Evolutionary conservation across 2,797 vertebrate genomes (phyloP).

Genomic region (Pelodytes ibericus): DNA sequence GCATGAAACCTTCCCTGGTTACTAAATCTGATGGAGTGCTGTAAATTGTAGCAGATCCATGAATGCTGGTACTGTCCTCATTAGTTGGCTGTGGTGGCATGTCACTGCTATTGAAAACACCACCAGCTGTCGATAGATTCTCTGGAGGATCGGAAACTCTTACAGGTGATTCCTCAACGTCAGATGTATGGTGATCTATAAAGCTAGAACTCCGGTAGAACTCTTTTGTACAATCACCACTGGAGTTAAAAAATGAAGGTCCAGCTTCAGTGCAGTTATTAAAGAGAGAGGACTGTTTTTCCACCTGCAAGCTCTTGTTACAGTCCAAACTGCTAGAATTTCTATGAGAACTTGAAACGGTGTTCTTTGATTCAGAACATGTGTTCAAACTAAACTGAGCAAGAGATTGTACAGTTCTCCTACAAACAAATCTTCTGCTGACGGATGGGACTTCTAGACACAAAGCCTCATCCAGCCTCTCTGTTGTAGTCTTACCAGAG

Average conservation of each 20-base stretch:
- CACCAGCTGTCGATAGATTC: neutral
- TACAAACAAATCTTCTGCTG: slow-evolving; percentile 54
- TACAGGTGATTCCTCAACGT: neutral
- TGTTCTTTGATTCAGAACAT: slow-evolving; percentile 60
- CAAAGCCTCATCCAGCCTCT: slow-evolving; percentile 69
- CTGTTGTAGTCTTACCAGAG: slow-evolving; percentile 57
- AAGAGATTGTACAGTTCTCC: slow-evolving; percentile 61
- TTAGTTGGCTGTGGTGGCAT: neutral
- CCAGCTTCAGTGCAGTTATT: neutral
- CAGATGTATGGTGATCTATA: neutral
- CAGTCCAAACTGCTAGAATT: slow-evolving; percentile 76
- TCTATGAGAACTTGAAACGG: slow-evolving; percentile 69
- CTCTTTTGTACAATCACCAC: neutral
- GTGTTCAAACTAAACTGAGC: slow-evolving; percentile 62
- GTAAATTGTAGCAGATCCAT: slow-evolving; percentile 47
- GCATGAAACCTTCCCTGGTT: slow-evolving; percentile 61
- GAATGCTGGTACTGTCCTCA: neutral
- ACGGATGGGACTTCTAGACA: slow-evolving; percentile 69
- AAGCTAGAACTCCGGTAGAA: neutral
- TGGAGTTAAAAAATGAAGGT: neutral
- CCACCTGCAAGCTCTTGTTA: slow-evolving; percentile 61
- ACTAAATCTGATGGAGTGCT: slow-evolving; percentile 59
- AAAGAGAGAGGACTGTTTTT: slow-evolving; percentile 13
- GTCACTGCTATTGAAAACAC: neutral
- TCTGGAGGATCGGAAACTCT: neutral